These are phyloP conservation scores for Baccha elongata DNA, from an alignment of 2,888 invertebrate species.

Conservation along the genomic window DNA sequence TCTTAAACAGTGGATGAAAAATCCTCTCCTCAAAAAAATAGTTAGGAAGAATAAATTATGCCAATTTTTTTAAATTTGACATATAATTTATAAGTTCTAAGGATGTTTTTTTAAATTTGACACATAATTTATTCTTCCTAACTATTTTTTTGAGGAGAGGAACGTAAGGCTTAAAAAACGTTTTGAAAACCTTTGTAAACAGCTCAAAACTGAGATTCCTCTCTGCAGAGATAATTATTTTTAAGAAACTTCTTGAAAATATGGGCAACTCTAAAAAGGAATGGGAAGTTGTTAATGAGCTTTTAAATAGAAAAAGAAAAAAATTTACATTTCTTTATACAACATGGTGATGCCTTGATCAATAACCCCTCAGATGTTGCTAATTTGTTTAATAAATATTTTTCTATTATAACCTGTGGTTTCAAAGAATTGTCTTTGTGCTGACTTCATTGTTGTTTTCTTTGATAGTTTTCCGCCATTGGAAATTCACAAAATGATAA, in stretches of 20 bases:
- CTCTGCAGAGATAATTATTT: constrained; percentile 4
- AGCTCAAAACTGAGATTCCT: constrained; percentile 20
- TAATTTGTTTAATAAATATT: constrained; percentile 1
- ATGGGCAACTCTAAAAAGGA: neutral
- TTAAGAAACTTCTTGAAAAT: neutral
- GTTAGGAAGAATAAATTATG: constrained; percentile 4
- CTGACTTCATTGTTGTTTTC: neutral
- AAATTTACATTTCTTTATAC: neutral
- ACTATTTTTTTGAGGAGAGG: too few species aligned
- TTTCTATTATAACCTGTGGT: neutral
- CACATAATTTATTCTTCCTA: constrained; percentile 15
- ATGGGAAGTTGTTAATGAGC: constrained; percentile 25
- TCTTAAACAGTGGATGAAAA: constrained; percentile 17
- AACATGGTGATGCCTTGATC: neutral
- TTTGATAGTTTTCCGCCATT: neutral
- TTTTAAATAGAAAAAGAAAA: constrained; percentile 20
- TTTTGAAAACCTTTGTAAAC: constrained; percentile 2
- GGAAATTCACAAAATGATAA: constrained; percentile 15
- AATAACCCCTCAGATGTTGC: neutral
- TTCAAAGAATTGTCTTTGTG: neutral
- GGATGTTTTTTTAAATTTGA: too few species aligned
- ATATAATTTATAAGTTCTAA: too few species aligned
- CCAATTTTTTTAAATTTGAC: too few species aligned
- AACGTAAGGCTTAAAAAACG: constrained; percentile 2
- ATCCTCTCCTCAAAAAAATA: neutral